Base-by-base conservation (phyloP, 2,113 vertebrate genomes). In the Lophura nycthemera region DNA sequence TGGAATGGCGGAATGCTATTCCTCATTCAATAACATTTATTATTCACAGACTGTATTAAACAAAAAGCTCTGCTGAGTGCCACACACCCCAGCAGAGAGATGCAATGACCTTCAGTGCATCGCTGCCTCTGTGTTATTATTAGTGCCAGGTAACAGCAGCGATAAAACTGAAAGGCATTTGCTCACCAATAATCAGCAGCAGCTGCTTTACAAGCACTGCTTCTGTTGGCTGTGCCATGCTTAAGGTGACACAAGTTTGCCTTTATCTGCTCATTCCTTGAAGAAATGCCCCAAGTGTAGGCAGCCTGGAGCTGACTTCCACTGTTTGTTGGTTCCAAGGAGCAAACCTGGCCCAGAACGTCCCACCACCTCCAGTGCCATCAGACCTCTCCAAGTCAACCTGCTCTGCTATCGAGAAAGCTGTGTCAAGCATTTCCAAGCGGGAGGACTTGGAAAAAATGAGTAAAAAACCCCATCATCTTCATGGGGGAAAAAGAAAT, bases 91-190 rank as follows among this genome's bases (percentile, higher is more conserved):
- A 64, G 15, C 65, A 11, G 64, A 63, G 86, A 93, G 93, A 72
- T 48, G 91, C 75, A 95, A 94, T 98, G 99, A 98, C 98, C 98
- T 99, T 99, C 96, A 96, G 94, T 98, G 98, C 95, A 96, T 97
- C 97, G 69, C 96, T 90, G 96, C 86, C 97, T 64, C 67, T 89
- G 90, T 84, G 74, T 97, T 95, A 98, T 98, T 98, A 98, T 98
- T 98, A 97, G 98, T 79, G 96, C 81, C 89, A 98, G 98, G 98
- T 98, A 98, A 98, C 93, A 96, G 94, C 72, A 38, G 75, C 94
- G 90, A 89, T 97, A 96, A 96, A 97, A 95, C 34, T 71, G 45
- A 90, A 75, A 96, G 80, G 69, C 82, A 73, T 97, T 96, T 82
- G 91, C 85, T 94, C 95, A 42, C 85, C 83, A 73, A 73, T 42